phyloP scores from a whole-genome alignment of 2,888 invertebrate genomes.

The Drepana falcataria region DNA sequence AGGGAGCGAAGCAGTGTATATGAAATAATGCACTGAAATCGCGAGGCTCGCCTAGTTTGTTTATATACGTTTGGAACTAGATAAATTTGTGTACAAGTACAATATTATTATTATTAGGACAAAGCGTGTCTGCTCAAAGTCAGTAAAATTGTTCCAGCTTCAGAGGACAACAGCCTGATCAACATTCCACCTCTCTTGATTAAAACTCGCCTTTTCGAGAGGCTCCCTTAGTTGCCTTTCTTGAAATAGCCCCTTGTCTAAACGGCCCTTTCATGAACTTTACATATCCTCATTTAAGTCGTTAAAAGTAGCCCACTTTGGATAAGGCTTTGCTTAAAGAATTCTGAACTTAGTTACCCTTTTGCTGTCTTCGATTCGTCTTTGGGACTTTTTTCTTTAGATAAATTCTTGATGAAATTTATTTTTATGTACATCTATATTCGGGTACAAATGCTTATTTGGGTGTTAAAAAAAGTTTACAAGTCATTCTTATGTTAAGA shows the following conservation, averaged over 20 bases:
- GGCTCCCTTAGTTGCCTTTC: slow-evolving; percentile 12
- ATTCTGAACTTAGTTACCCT: slow-evolving; percentile 9
- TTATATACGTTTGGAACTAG: too few relatives aligned
- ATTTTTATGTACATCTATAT: not conserved
- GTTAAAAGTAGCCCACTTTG: slow-evolving; percentile 26
- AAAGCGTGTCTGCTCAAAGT: too few relatives aligned
- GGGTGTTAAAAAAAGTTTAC: not conserved
- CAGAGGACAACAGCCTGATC: not conserved
- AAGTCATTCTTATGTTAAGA: too few relatives aligned
- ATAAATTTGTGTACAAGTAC: too few relatives aligned
- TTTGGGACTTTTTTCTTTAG: not conserved
- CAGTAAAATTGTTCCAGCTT: too few relatives aligned
- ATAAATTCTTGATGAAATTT: not conserved
- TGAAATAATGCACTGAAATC: too few relatives aligned
- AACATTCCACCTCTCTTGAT: slow-evolving; percentile 19
- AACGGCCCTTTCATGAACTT: slow-evolving; percentile 27
- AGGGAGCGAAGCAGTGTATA: too few relatives aligned
- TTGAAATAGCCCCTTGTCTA: slow-evolving; percentile 13
- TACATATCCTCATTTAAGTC: slow-evolving; percentile 26
- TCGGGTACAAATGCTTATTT: not conserved
- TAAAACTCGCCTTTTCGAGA: slow-evolving; percentile 29
- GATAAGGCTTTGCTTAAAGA: slow-evolving; percentile 16
- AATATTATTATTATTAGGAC: too few relatives aligned
- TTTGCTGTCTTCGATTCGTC: not conserved
- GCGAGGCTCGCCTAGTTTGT: too few relatives aligned